Percentiles rank a stretch among this genome's conserved stretches.
Conservation (phyloP, 2,113 vertebrate genomes). For the Arizona elegans region DNA sequence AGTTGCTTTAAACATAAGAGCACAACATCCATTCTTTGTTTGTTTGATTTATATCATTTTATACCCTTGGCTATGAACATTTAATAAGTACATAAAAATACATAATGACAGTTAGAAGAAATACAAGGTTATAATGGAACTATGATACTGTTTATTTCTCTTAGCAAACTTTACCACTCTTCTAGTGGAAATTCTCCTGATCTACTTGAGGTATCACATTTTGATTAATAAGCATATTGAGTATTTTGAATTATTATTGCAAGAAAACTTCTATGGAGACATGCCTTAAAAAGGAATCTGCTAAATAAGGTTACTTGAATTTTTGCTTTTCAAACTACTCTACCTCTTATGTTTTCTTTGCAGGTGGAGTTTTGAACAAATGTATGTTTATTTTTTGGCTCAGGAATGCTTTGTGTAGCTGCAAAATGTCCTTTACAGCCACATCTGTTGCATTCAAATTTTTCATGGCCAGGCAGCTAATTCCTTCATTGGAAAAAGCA, state of each 20-base stretch:
- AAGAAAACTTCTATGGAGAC: background rate
- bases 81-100: background rate
- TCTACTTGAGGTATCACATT: background rate
- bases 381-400: background rate
- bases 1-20: background rate
- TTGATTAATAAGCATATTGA: background rate
- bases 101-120: background rate
- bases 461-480: slow-evolving; percentile 14
- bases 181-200: background rate
- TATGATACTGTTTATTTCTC: background rate
- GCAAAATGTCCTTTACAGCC: slow-evolving; percentile 9
- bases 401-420: background rate
- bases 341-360: background rate
- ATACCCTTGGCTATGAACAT: background rate
- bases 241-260: background rate
- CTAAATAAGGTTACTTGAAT: no score
- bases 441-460: slow-evolving; percentile 17
- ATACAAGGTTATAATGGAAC: background rate
- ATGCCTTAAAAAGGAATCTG: background rate
- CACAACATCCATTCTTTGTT: background rate
- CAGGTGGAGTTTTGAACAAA: slow-evolving; percentile 21
- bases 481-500: background rate
- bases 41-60: background rate
- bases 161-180: background rate
- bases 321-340: slow-evolving; percentile 3